Conservation (phyloP, 1,140 invertebrate species). For the Antheraea pernyi region DNA sequence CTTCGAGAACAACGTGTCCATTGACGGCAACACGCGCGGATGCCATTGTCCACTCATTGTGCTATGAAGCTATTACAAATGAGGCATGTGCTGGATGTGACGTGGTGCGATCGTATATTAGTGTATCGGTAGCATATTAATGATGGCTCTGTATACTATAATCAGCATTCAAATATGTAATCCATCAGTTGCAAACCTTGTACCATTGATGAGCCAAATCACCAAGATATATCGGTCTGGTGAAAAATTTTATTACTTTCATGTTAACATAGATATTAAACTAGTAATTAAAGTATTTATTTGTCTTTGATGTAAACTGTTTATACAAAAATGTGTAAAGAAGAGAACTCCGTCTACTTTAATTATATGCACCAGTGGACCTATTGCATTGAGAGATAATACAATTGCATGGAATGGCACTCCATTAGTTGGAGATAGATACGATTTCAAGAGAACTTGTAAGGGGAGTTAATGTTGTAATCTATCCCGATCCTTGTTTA, state of each 20-base stretch:
- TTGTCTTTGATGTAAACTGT: too few species aligned
- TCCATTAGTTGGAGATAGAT: conserved; percentile 10
- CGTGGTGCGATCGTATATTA: conserved; percentile 13
- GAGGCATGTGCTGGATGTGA: conserved; percentile 36
- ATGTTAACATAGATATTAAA: too few species aligned
- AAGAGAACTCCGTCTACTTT: not conserved
- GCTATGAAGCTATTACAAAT: conserved; percentile 39
- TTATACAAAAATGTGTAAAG: too few species aligned
- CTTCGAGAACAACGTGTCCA: conserved; percentile 43
- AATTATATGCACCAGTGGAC: not conserved
- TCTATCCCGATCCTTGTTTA: not conserved
- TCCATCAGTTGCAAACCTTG: not conserved
- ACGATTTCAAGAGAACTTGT: not conserved
- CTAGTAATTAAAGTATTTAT: too few species aligned
- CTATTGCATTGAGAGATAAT: not conserved
- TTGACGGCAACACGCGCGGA: conserved; percentile 32
- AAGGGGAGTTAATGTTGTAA: too few species aligned
- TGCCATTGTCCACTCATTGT: conserved; percentile 40
- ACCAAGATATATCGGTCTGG: too few species aligned
- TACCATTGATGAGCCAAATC: too few species aligned
- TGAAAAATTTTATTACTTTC: too few species aligned
- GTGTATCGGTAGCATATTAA: conserved; percentile 10
- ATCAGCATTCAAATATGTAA: not conserved
- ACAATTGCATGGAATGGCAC: not conserved
- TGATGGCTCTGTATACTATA: not conserved